Evolutionary conservation across 2,113 vertebrate species (phyloP).

Genomic region (Cavia porcellus): DNA sequence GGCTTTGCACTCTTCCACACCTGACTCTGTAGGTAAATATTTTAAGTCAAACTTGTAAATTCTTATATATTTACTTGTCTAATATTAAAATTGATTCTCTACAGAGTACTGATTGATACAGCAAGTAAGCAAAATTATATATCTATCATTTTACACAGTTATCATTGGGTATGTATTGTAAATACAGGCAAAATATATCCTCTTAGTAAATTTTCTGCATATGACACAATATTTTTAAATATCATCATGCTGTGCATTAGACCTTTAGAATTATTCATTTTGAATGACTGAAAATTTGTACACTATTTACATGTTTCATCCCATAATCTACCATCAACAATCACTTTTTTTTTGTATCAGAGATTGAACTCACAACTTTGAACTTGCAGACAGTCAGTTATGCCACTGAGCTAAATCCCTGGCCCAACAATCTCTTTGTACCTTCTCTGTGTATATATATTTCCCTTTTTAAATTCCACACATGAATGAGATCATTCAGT

Average conservation of each 20-base stretch:
- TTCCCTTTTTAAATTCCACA: background rate
- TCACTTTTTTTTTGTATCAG: background rate
- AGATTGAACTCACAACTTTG: no score
- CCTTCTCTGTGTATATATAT: background rate
- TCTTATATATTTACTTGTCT: background rate
- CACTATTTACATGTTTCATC: background rate
- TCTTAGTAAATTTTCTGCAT: background rate
- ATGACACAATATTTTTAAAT: background rate
- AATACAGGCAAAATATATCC: background rate
- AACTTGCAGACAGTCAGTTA: no score
- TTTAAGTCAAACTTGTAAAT: background rate
- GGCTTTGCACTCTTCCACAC: background rate
- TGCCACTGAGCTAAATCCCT: no score
- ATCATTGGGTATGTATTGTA: background rate
- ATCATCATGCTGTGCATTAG: background rate
- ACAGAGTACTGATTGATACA: background rate
- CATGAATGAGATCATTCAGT: no score
- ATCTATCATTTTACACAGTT: background rate
- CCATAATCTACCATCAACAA: no score
- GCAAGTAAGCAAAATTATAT: background rate
- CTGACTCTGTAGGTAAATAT: background rate
- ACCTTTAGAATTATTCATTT: background rate
- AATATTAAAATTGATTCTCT: background rate
- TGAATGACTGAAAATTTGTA: background rate
- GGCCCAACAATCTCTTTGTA: no score